Conservation (phyloP, 2,113 vertebrate genomes). For the Onychostruthus taczanowskii region DNA sequence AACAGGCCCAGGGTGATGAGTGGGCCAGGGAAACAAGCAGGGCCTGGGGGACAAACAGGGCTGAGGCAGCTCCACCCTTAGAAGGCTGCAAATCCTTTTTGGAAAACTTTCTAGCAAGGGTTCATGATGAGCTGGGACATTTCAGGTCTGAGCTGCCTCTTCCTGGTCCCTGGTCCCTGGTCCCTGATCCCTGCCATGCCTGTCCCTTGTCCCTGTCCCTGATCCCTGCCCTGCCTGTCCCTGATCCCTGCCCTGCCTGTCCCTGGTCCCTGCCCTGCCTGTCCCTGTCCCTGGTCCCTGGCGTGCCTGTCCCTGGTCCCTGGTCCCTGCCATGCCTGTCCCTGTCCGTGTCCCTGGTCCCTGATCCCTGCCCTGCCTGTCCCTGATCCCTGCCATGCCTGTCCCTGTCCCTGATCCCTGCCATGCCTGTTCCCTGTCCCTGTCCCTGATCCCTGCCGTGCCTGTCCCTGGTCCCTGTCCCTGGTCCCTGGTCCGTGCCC, state of each 20-base stretch:
- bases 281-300: too few relatives aligned
- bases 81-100: not conserved
- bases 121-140: not conserved
- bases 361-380: not conserved
- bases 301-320: too few relatives aligned
- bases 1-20: too few relatives aligned
- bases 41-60: not conserved
- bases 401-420: too few relatives aligned
- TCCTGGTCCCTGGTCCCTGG: not conserved
- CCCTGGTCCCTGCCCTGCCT: too few relatives aligned
- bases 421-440: too few relatives aligned
- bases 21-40: not conserved
- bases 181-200: too few relatives aligned
- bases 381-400: not conserved
- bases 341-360: not conserved
- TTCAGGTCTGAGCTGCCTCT: not conserved
- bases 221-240: not conserved
- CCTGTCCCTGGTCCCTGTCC: not conserved
- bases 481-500: not conserved
- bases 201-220: too few relatives aligned
- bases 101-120: not conserved
- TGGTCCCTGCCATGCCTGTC: too few relatives aligned
- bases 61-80: not conserved
- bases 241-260: not conserved
- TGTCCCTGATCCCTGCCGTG: not conserved